Conservation (phyloP, 2,113 vertebrate genomes). For the Gadus macrocephalus region DNA sequence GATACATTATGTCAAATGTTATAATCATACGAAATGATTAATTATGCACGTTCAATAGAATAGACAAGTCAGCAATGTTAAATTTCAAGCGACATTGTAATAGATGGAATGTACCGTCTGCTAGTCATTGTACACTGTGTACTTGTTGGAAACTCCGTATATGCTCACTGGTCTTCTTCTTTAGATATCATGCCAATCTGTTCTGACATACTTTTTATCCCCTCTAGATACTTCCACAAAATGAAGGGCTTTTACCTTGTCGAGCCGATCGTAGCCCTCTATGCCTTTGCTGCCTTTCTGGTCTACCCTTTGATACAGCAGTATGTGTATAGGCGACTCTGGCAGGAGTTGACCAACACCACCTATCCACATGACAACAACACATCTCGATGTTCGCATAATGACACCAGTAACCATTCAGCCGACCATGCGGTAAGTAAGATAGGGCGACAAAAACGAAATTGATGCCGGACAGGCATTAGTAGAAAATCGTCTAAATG, state of each 20-base stretch:
- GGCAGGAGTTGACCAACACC: conserved; percentile 80
- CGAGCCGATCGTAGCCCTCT: conserved; percentile 84
- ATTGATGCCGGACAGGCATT: too few species aligned
- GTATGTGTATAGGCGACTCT: conserved; percentile 84
- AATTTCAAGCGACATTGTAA: too few species aligned
- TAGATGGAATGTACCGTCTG: too few species aligned
- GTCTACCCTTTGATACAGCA: conserved; percentile 77
- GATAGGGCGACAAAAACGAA: background rate
- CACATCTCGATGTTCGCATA: conserved; percentile 65
- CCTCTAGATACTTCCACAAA: background rate
- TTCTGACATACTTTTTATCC: conserved; percentile 6
- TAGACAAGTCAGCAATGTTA: too few species aligned
- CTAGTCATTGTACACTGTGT: too few species aligned
- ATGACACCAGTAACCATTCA: conserved; percentile 51
- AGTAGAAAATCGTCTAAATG: too few species aligned
- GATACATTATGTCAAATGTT: too few species aligned
- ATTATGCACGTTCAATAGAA: too few species aligned
- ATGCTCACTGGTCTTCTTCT: too few species aligned
- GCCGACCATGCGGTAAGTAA: conserved; percentile 51
- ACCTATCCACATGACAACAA: conserved; percentile 70
- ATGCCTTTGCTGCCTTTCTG: conserved; percentile 75
- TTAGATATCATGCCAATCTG: too few species aligned
- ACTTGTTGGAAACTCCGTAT: too few species aligned
- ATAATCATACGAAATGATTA: too few species aligned
- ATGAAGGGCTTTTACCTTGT: conserved; percentile 79